Percentiles rank a stretch among this genome's conserved stretches.
phyloP scores from a whole-genome alignment of 1,140 invertebrate genomes.

The Drosophila navojoa region DNA sequence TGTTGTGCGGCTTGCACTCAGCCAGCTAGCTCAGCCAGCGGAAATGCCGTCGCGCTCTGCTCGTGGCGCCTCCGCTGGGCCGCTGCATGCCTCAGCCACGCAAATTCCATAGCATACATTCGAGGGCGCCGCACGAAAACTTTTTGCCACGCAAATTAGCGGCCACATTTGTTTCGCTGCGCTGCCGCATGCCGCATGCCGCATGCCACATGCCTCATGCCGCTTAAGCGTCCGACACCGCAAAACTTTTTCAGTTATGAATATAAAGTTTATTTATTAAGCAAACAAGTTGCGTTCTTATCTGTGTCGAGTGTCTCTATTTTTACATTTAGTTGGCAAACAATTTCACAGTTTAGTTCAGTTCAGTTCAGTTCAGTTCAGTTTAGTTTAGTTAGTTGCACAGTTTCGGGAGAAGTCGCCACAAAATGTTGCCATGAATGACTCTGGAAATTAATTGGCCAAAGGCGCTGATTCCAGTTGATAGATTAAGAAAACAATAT shows the following conservation, averaged over 20 bases:
- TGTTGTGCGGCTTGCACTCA: slow-evolving; percentile 62
- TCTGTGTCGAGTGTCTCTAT: slow-evolving; percentile 55
- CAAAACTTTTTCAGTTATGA: slow-evolving; percentile 79
- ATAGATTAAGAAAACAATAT: slow-evolving; percentile 14
- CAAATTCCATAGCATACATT: slow-evolving; percentile 67
- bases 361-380: slow-evolving; percentile 1
- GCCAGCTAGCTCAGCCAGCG: slow-evolving; percentile 48
- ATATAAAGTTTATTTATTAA: slow-evolving; percentile 83
- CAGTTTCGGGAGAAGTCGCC: neutral
- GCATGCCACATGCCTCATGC: neutral
- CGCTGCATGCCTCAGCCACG: too few species aligned
- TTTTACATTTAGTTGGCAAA: slow-evolving; percentile 62
- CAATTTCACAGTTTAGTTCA: slow-evolving; percentile 49
- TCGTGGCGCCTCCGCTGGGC: slow-evolving; percentile 27
- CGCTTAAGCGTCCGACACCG: slow-evolving; percentile 31
- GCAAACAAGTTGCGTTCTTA: slow-evolving; percentile 78
- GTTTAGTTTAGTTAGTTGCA: slow-evolving; percentile 33
- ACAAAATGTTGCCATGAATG: slow-evolving; percentile 42
- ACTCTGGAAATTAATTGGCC: slow-evolving; percentile 52
- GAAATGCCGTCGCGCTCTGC: slow-evolving; percentile 69
- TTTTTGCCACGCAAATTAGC: slow-evolving; percentile 77
- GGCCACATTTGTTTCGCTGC: slow-evolving; percentile 70
- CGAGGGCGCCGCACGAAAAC: slow-evolving; percentile 52
- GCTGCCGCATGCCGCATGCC: neutral
- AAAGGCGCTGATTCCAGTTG: neutral